phyloP scores from a whole-genome alignment of 2,113 vertebrate genomes.

The Myotis brandtii region DNA sequence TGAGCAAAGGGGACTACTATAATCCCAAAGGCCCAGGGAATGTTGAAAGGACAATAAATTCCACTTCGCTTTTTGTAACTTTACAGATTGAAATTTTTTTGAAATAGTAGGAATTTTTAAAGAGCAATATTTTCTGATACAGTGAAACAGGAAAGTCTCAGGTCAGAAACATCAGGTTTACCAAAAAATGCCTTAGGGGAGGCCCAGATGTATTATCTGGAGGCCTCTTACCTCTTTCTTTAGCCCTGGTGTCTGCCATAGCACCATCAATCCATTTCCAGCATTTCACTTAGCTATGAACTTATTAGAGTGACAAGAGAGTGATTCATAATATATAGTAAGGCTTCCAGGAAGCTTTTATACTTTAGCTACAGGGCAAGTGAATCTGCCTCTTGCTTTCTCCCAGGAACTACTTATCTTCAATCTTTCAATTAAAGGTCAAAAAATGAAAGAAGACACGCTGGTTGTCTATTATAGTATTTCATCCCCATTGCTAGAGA shows the following conservation, averaged over 20 bases:
- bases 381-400: conserved; percentile 88
- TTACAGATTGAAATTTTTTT: conserved; percentile 77
- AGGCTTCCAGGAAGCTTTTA: conserved; percentile 85
- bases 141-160: conserved; percentile 75
- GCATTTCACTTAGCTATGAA: conserved; percentile 86
- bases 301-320: conserved; percentile 86
- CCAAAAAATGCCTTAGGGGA: conserved; percentile 81
- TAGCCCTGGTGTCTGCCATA: conserved; percentile 77
- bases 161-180: conserved; percentile 83
- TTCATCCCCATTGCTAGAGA: conserved; percentile 70
- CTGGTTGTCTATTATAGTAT: conserved; percentile 78
- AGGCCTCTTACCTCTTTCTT: conserved; percentile 83
- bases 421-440: conserved; percentile 91
- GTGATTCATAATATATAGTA: conserved; percentile 86
- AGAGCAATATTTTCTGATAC: conserved; percentile 81
- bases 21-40: conserved; percentile 43
- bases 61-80: conserved; percentile 65
- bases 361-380: conserved; percentile 84
- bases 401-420: conserved; percentile 88
- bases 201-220: conserved; percentile 80
- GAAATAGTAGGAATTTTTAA: conserved; percentile 80
- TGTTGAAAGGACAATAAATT: conserved; percentile 71
- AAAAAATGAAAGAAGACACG: conserved; percentile 84
- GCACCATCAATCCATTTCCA: conserved; percentile 84
- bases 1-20: no score